Percentiles rank a stretch among this genome's conserved stretches.
phyloP scores from a whole-genome alignment of 2,797 vertebrate genomes.

The Crenuchus spilurus region DNA sequence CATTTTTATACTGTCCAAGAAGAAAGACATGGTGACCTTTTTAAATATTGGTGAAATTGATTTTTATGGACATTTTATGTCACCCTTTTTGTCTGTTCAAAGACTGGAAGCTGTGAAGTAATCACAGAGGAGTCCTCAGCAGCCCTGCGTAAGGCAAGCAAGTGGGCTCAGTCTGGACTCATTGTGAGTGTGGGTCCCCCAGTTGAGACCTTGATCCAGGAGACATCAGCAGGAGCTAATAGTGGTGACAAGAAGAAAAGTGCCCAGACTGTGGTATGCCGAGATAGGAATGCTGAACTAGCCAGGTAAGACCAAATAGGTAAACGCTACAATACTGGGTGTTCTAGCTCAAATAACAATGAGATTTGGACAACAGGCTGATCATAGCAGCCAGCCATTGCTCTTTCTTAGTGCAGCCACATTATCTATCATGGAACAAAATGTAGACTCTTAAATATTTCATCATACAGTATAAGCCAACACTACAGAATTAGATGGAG shows the following conservation, averaged over 20 bases:
- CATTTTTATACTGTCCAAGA: too few species aligned
- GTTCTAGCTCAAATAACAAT: too few species aligned
- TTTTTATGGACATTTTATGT: not conserved
- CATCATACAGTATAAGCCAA: too few species aligned
- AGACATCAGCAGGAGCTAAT: conserved; percentile 85
- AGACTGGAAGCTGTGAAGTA: conserved; percentile 96
- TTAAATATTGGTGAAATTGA: too few species aligned
- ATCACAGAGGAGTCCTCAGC: conserved; percentile 94
- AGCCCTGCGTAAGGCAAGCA: conserved; percentile 94
- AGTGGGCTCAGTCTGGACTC: conserved; percentile 97
- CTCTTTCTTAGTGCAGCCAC: too few species aligned
- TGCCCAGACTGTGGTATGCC: conserved; percentile 91
- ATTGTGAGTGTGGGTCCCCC: conserved; percentile 96
- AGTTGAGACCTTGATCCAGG: conserved; percentile 83
- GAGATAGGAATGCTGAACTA: conserved; percentile 94
- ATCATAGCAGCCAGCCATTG: too few species aligned
- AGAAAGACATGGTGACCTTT: too few species aligned
- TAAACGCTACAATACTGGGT: not conserved
- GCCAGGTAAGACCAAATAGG: conserved; percentile 78
- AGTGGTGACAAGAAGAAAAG: conserved; percentile 97
- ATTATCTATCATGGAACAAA: too few species aligned
- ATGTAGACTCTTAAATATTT: too few species aligned
- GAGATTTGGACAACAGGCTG: not conserved
- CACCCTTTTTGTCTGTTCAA: conserved; percentile 11
- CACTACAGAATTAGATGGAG: too few species aligned